phyloP scores from a whole-genome alignment of 2,888 invertebrate genomes.

The Tenthredo livida region DNA sequence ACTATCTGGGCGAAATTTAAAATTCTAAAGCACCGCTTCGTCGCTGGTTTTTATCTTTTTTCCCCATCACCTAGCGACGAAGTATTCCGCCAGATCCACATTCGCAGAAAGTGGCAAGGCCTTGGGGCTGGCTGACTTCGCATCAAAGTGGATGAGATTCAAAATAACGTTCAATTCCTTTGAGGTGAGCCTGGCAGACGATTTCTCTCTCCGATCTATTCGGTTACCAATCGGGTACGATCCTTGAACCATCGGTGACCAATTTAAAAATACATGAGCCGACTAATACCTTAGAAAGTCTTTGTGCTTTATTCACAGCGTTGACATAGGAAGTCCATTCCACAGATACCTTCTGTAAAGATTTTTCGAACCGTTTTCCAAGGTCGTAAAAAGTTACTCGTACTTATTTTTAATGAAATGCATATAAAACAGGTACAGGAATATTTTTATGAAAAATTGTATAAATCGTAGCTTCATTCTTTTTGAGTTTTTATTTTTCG shows the following conservation, averaged over 20 bases:
- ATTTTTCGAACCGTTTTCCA: background rate
- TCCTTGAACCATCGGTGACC: constrained; percentile 44
- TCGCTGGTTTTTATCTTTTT: constrained; percentile 23
- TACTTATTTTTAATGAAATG: background rate
- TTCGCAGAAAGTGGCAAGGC: constrained; percentile 20
- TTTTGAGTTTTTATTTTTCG: background rate
- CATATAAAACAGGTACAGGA: background rate
- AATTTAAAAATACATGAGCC: constrained; percentile 51
- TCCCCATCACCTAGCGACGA: constrained; percentile 25
- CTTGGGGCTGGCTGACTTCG: constrained; percentile 30
- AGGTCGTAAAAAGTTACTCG: background rate
- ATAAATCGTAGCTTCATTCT: background rate
- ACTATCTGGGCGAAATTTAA: constrained; percentile 34
- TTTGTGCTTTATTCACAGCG: constrained; percentile 44
- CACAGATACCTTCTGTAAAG: background rate
- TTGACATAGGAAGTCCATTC: background rate
- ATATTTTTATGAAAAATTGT: background rate
- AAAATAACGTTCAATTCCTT: constrained; percentile 51
- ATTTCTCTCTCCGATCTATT: constrained; percentile 32
- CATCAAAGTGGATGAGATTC: constrained; percentile 51
- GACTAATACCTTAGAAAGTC: constrained; percentile 34
- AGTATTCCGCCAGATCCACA: constrained; percentile 22
- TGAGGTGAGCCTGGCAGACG: constrained; percentile 47
- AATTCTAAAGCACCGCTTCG: constrained; percentile 29
- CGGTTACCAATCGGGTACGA: constrained; percentile 24